Base-by-base conservation (phyloP, 1,140 invertebrate species). In the Apis florea region DNA sequence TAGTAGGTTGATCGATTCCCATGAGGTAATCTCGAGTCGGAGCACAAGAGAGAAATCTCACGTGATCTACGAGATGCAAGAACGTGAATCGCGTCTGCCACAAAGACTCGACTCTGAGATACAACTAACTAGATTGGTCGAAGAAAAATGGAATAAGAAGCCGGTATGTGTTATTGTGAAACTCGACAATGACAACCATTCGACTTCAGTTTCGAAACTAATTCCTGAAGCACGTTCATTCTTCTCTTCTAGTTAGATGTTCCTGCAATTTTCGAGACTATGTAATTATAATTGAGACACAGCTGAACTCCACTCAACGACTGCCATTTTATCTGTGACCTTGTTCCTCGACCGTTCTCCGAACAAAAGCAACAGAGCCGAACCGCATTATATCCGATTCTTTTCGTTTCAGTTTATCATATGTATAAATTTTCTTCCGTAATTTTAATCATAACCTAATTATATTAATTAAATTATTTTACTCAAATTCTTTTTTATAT, bases 291-390 rank as follows among this genome's bases (percentile, higher is more conserved):
- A 76, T 85, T 73, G 68, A 73, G 70, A 76, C 63, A 26, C 83
- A 53, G 24, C 26, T 31, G 69, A 40, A 54, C 31, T 53, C 54
- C 53, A 56, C 69, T 61, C 69, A 15, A 10, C 78, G 82, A 76
- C 83, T 85, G 82, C 84, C 84, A 86, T 86, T 86, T 85, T 85
- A 84, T 72, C 86, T 78, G 83, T 89, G 89, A 90, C 89, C 89
- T 90, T 90, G 89, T 90, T 89, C 85, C 83, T 83, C 83, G 82
- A 82, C 88, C 88, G 85, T 90, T 90, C 88, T 89, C 86, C 85
- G 87, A 88, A 90, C 83, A 78, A 84, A 84, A 86, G 89, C 89
- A 73, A 90, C 90, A 81, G 79, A 79, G 61, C 63, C 59, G 49
- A 56, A 58, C 73, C 40, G 31, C 76, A 63, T 31, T 61, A 26